Evolutionary conservation across 1,140 invertebrate species (phyloP).

Genomic region (Calliphora vicina): DNA sequence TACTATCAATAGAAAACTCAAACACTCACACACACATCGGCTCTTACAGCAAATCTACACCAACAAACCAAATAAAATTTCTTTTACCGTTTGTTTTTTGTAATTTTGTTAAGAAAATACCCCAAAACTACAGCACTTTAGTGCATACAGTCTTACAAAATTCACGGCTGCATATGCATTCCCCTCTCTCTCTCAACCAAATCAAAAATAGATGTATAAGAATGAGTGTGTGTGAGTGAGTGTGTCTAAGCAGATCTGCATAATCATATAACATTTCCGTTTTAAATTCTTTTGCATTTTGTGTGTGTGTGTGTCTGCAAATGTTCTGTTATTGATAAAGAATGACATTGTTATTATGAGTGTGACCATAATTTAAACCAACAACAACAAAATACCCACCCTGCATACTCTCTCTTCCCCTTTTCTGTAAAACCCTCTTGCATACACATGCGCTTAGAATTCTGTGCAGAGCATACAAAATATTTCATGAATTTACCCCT

Average conservation of each 20-base stretch:
- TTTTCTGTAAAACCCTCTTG: not conserved
- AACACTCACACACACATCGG: not conserved
- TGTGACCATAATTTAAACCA: not conserved
- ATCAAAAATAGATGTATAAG: no score
- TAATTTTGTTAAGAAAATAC: not conserved
- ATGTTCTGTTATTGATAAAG: not conserved
- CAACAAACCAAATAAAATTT: not conserved
- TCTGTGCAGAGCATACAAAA: not conserved
- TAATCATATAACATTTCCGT: constrained; percentile 6
- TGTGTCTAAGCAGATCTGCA: not conserved
- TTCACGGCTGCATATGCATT: not conserved
- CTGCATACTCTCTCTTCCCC: not conserved
- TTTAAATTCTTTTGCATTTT: not conserved
- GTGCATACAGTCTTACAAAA: not conserved
- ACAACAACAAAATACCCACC: not conserved
- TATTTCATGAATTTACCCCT: no score
- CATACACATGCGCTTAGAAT: not conserved
- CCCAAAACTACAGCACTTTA: not conserved
- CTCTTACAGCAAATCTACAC: constrained; percentile 2
- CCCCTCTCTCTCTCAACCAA: not conserved
- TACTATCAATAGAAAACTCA: not conserved
- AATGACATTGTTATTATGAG: not conserved
- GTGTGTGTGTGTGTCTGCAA: not conserved
- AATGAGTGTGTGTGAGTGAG: no score
- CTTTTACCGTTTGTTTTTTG: not conserved